These are phyloP conservation scores for Phortica okadai DNA, from an alignment of 2,888 invertebrate genomes.

Conservation along the genomic window DNA sequence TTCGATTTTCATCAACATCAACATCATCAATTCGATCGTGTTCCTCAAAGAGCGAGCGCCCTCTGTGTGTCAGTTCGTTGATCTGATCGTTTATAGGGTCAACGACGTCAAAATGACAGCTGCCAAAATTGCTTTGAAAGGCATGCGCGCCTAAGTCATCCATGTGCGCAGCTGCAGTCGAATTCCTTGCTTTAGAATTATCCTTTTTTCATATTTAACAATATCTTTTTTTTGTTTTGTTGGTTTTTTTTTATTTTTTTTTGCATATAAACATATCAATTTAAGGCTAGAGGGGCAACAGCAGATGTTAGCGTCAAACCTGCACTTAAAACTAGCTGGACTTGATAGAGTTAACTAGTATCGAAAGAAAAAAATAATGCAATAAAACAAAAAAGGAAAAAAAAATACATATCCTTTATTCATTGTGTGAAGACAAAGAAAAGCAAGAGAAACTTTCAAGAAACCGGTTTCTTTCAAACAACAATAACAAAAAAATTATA, in stretches of 20 bases:
- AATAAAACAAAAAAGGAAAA: neutral
- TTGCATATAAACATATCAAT: constrained; percentile 39
- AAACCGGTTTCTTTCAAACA: neutral
- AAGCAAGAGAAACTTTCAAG: neutral
- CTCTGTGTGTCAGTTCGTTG: no score
- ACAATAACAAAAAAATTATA: neutral
- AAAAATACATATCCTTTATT: neutral
- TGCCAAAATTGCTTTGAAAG: neutral
- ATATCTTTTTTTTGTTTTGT: neutral
- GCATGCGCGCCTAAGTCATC: neutral
- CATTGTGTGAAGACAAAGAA: neutral
- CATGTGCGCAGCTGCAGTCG: constrained; percentile 16
- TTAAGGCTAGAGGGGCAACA: neutral
- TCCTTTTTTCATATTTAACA: constrained; percentile 10
- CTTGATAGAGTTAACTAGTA: constrained; percentile 41
- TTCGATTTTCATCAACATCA: neutral
- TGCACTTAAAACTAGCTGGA: constrained; percentile 57
- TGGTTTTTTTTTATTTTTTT: constrained; percentile 49
- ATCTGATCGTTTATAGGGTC: neutral
- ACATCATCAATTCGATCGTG: neutral
- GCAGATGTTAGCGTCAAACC: neutral
- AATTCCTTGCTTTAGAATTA: constrained; percentile 1
- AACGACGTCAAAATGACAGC: constrained; percentile 41
- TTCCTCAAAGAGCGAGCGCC: neutral
- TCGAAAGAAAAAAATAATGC: neutral